Evolutionary conservation across 1,140 invertebrate genomes (phyloP), one percentile per base, ranked within the genome.

Genomic region (Drosophila sucinea): DNA sequence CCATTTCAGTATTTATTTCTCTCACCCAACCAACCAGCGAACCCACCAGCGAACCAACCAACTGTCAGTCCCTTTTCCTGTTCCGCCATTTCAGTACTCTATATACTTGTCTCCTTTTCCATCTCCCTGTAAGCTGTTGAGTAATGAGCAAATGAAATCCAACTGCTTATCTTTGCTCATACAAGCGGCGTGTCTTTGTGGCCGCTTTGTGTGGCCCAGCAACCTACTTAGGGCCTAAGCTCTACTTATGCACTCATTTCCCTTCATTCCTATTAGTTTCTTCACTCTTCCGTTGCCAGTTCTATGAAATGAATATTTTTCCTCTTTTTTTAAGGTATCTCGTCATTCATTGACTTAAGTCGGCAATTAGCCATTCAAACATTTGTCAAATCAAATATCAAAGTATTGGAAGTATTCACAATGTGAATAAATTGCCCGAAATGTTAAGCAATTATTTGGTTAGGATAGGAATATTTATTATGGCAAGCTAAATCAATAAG

Each of bases 101-200:
- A 4, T 33, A 33, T 33, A 11, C 29, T 10, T 44, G 41, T 6
- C 51, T 5, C 23, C 55, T 29, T 11, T 56, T 38, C 60, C 33
- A 58, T 69, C 54, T 33, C 11, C 47, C 30, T 68, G 70, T 87
- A 86, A 86, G 83, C 83, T 69, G 69, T 83, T 86, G 83, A 86
- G 84, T 86, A 86, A 86, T 87, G 83, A 87, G 83, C 83, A 89
- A 87, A 79, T 87, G 76, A 86, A 86, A 86, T 86, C 83, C 83
- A 70, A 73, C 75, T 79, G 84, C 83, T 86, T 86, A 86, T 86
- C 83, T 87, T 74, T 75, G 65, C 81, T 69, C 79, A 79, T 73
- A 81, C 77, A 81, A 72, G 73, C 73, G 66, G 65, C 73, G 79
- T 55, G 69, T 68, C 83, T 83, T 87, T 86, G 83, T 76, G 83